phyloP scores from a whole-genome alignment of 1,140 invertebrate genomes.

The Mizuhopecten yessoensis region DNA sequence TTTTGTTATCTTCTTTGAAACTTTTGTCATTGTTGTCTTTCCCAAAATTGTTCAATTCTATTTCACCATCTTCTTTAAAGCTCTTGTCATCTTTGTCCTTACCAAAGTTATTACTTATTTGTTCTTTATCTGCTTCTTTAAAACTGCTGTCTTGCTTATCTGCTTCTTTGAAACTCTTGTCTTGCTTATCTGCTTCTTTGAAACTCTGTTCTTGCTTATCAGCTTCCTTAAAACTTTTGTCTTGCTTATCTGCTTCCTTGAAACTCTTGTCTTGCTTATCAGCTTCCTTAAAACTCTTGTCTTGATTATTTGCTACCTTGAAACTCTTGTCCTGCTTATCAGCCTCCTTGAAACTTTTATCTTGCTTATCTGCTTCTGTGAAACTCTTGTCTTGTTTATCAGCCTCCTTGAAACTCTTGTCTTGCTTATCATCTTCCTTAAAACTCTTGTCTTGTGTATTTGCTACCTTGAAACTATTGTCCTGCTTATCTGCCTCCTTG shows the following conservation, averaged over 20 bases:
- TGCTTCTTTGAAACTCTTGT: slow-evolving; percentile 48
- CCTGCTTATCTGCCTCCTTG: not conserved
- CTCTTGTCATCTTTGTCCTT: slow-evolving; percentile 60
- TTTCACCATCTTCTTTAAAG: slow-evolving; percentile 54
- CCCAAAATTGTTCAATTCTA: not conserved
- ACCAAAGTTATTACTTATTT: not conserved
- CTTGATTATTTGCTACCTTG: slow-evolving; percentile 47
- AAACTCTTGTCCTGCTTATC: slow-evolving; percentile 40
- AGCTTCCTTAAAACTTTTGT: not conserved
- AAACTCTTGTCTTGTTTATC: not conserved
- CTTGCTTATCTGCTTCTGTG: not conserved
- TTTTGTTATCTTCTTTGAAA: slow-evolving; percentile 53
- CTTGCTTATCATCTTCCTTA: not conserved
- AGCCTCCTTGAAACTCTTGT: not conserved
- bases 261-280: not conserved
- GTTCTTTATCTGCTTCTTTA: slow-evolving; percentile 51
- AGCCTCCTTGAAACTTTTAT: not conserved
- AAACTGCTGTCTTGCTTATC: slow-evolving; percentile 60
- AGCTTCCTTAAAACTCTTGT: slow-evolving; percentile 22
- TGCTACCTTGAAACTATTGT: no score
- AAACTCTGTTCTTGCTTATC: not conserved
- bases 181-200: not conserved
- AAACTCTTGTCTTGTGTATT: not conserved
- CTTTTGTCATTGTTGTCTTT: not conserved
- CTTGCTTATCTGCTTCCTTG: slow-evolving; percentile 19